These are phyloP conservation scores for Dinomys branickii DNA, from an alignment of 2,113 vertebrate species.

Conservation along the genomic window DNA sequence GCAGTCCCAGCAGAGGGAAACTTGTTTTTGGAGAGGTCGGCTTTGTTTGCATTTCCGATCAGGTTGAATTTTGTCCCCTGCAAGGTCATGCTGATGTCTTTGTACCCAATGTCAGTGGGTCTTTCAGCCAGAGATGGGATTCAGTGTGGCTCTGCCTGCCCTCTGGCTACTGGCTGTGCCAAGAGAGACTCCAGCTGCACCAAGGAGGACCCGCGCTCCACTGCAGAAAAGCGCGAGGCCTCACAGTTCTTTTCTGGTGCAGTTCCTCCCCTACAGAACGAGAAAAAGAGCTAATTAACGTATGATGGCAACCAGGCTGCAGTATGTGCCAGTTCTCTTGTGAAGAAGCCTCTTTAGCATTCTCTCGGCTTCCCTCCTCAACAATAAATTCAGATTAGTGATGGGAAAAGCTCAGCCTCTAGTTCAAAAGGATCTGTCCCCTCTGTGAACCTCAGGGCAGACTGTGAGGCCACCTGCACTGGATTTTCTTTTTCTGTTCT, in stretches of 20 bases:
- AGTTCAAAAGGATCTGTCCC: slow-evolving; percentile 64
- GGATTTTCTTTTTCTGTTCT: neutral
- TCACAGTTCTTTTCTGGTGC: slow-evolving; percentile 31
- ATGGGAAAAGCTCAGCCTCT: slow-evolving; percentile 43
- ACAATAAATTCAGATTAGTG: slow-evolving; percentile 78
- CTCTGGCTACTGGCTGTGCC: slow-evolving; percentile 60
- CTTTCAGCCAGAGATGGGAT: slow-evolving; percentile 53
- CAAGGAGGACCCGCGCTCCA: slow-evolving; percentile 53
- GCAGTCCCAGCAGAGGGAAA: neutral
- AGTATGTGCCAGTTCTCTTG: slow-evolving; percentile 69
- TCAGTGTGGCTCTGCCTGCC: neutral
- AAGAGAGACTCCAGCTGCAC: slow-evolving; percentile 76
- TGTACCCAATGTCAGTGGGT: neutral
- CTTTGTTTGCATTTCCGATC: neutral
- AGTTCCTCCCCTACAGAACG: slow-evolving; percentile 64
- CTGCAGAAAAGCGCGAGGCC: slow-evolving; percentile 51
- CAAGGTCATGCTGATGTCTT: slow-evolving; percentile 19
- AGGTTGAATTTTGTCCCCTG: neutral
- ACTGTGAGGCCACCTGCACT: neutral
- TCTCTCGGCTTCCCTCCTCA: slow-evolving; percentile 71
- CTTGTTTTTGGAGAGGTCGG: neutral
- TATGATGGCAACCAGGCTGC: slow-evolving; percentile 63
- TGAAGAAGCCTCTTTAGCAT: slow-evolving; percentile 72
- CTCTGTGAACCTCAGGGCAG: neutral
- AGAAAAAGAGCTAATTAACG: slow-evolving; percentile 79